A percentile compares a stretch with the other conserved stretches of the same genome.
phyloP scores from a whole-genome alignment of 2,888 invertebrate species.

The Eutolmus rufibarbis region DNA sequence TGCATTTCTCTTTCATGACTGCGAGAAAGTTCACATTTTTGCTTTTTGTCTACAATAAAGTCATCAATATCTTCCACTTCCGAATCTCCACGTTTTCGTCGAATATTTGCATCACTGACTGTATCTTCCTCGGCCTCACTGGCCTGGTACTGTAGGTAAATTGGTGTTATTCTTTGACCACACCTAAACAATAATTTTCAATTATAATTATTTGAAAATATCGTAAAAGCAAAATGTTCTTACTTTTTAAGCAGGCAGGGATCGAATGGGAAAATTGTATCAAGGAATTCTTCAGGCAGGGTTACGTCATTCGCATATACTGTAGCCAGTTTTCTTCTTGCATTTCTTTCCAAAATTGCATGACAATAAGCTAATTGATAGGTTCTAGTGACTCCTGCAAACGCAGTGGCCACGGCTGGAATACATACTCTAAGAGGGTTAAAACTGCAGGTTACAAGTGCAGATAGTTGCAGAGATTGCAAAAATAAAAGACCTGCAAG shows the following conservation, averaged over 20 bases:
- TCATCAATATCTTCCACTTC: conserved; percentile 56
- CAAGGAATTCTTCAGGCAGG: conserved; percentile 63
- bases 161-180: conserved; percentile 59
- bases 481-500: conserved; percentile 79
- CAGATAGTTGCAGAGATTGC: conserved; percentile 81
- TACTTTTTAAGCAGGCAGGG: conserved; percentile 75
- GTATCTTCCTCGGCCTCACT: conserved; percentile 54
- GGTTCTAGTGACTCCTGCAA: conserved; percentile 80
- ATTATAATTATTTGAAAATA: not conserved
- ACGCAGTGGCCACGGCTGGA: conserved; percentile 77
- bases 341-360: conserved; percentile 85
- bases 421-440: conserved; percentile 89
- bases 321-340: conserved; percentile 68
- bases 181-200: conserved; percentile 56
- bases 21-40: conserved; percentile 55
- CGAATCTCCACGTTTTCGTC: conserved; percentile 44
- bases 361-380: conserved; percentile 94
- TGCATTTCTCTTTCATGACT: conserved; percentile 57
- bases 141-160: conserved; percentile 66
- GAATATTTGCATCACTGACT: not conserved
- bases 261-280: conserved; percentile 89
- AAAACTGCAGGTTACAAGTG: conserved; percentile 83
- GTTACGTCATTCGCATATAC: conserved; percentile 66
- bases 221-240: conserved; percentile 61
- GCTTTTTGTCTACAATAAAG: conserved; percentile 59